Conservation (phyloP, 2,113 vertebrate species). For the Lamprotornis superbus region DNA sequence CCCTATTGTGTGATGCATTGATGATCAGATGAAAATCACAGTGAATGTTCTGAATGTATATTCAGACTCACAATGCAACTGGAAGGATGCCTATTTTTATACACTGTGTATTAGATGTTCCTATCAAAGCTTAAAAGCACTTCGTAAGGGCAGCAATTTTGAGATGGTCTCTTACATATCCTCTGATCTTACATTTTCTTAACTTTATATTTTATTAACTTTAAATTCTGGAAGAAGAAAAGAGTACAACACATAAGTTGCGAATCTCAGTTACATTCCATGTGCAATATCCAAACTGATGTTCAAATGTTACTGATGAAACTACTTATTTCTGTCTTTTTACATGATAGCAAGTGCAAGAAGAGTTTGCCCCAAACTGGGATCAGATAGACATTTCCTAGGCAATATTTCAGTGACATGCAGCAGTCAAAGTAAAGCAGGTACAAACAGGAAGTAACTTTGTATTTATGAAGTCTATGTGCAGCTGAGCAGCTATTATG, state of each 20-base stretch:
- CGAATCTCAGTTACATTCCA: background rate
- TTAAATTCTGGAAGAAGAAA: background rate
- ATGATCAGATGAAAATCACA: background rate
- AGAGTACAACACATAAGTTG: background rate
- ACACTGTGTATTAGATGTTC: too few species aligned
- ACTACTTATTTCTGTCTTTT: background rate
- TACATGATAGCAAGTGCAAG: background rate
- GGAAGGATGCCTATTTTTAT: background rate
- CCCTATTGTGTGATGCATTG: background rate
- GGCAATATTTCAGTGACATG: background rate
- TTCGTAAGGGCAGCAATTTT: background rate
- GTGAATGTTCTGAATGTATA: background rate
- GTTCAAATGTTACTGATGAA: background rate
- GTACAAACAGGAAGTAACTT: background rate
- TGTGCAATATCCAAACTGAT: background rate
- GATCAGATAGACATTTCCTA: background rate
- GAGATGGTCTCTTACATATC: background rate
- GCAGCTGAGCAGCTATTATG: background rate
- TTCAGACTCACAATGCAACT: background rate
- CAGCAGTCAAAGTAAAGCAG: background rate
- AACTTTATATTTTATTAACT: background rate
- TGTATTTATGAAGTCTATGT: background rate
- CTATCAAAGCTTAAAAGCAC: background rate
- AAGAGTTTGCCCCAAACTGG: background rate
- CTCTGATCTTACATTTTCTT: background rate